These are phyloP conservation scores for Ferdinandea cuprea DNA, from an alignment of 2,888 invertebrate species.

Conservation along the genomic window DNA sequence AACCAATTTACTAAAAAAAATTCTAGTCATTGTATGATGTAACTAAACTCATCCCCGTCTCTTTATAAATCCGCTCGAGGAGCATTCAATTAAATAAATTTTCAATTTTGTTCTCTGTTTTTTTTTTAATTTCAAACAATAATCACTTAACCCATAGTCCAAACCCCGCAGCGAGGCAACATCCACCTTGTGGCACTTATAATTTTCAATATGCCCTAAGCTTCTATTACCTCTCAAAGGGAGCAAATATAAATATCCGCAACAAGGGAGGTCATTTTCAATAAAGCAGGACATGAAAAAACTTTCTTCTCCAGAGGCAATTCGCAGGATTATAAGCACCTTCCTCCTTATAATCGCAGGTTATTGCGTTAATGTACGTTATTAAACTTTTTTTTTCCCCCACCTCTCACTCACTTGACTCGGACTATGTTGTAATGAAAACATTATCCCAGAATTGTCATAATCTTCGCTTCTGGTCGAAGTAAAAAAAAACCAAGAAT, in stretches of 20 bases:
- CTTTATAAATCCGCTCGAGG: conserved; percentile 8
- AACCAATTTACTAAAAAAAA: no score
- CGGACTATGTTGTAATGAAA: conserved; percentile 46
- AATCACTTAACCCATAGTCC: conserved; percentile 57
- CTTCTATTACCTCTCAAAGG: conserved; percentile 46
- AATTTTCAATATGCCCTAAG: conserved; percentile 64
- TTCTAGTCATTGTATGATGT: no score
- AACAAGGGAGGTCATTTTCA: conserved; percentile 68
- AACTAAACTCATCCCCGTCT: no score
- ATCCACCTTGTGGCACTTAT: conserved; percentile 68
- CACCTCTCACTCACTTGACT: conserved; percentile 17
- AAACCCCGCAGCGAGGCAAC: conserved; percentile 33
- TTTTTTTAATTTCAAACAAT: conserved; percentile 51
- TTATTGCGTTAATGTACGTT: conserved; percentile 74
- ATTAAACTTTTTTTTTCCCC: conserved; percentile 58
- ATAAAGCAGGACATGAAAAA: conserved; percentile 67
- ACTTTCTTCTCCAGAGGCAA: conserved; percentile 71
- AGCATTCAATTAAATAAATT: conserved; percentile 40
- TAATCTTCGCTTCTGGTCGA: conserved; percentile 39
- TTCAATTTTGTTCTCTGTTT: not conserved
- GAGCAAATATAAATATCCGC: conserved; percentile 41
- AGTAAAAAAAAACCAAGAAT: conserved; percentile 23
- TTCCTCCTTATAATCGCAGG: conserved; percentile 74
- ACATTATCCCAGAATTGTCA: conserved; percentile 66
- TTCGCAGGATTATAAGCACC: conserved; percentile 72